Conservation (phyloP, 2,888 invertebrate species). For the Formica aserva region DNA sequence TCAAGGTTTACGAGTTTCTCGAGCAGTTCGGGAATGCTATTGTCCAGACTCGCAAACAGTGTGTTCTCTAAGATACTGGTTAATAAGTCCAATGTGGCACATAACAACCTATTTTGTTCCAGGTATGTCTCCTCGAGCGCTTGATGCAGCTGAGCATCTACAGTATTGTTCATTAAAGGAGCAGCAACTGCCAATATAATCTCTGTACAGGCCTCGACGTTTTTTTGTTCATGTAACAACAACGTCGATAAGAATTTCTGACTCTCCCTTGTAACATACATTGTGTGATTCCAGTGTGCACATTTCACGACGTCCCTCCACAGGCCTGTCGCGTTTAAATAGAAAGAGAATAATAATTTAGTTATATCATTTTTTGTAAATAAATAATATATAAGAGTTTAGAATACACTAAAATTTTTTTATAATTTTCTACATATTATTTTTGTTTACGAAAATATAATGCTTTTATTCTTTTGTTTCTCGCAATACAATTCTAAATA, state of each 20-base stretch:
- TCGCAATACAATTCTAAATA: background rate
- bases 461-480: background rate
- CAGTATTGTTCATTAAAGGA: slow-evolving; percentile 88
- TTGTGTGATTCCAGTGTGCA: slow-evolving; percentile 89
- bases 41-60: slow-evolving; percentile 77
- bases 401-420: background rate
- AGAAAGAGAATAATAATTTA: slow-evolving; percentile 30
- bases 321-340: slow-evolving; percentile 86
- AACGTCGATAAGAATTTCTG: slow-evolving; percentile 88
- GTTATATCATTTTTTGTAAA: background rate
- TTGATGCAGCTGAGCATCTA: slow-evolving; percentile 81
- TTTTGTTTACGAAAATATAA: background rate
- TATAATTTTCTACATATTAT: background rate
- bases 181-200: slow-evolving; percentile 87
- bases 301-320: slow-evolving; percentile 90
- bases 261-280: slow-evolving; percentile 90
- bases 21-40: slow-evolving; percentile 79
- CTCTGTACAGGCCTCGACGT: slow-evolving; percentile 86
- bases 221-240: slow-evolving; percentile 77
- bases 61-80: slow-evolving; percentile 81
- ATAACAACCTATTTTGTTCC: slow-evolving; percentile 84
- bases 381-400: background rate
- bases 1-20: slow-evolving; percentile 80
- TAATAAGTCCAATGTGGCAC: slow-evolving; percentile 81
- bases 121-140: slow-evolving; percentile 85